Evolutionary conservation across 2,113 vertebrate genomes (phyloP), one percentile per base, ranked within the genome.

Genomic region (Ranitomeya variabilis): DNA sequence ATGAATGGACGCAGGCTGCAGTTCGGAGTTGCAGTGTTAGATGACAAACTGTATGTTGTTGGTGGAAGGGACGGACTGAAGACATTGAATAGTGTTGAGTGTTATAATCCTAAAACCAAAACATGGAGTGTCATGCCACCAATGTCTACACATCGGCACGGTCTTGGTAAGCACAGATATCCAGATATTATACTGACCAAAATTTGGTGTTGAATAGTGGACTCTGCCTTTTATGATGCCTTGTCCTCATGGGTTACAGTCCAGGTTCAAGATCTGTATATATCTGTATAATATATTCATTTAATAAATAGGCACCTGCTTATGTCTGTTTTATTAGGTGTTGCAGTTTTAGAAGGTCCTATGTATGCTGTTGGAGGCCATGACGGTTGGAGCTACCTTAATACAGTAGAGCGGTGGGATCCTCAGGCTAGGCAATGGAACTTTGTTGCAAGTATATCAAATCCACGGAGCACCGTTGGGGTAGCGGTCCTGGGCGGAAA

Each of bases 361-460:
- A 99, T 99, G 98, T 99, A 99, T 45, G 97, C 98, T 7, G 96
- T 99, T 3, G 98, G 98, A 86, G 98, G 98, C 85, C 98, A 99
- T 1, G 98, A 99, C 80, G 98, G 98, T 84, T 99, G 98, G 98
- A 99, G 98, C 92, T 99, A 99, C 90, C 95, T 99, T 90, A 99
- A 99, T n/a, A 99, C 98, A 0, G 98, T 99, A 82, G 98, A 99
- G 90, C 96, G 98, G 91, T 99, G 98, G 98, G 98, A 99, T 91
- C 98, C 98, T n/a, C 98, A 99, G 92, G 97, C 97, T 89, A 97
- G 98, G 31, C 97, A 99, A 90, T 99, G 98, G 98, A 99, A 99
- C 91, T 99, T 99, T 26, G 97, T 99, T 16, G 97, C 98, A 31
- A 97, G 97, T 66, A 99, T 99, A 98, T 97, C 97, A 80, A 99